Evolutionary conservation across 1,140 invertebrate species (phyloP), one percentile per base, ranked within the genome.

Genomic region (Rhizoglyphus robini): DNA sequence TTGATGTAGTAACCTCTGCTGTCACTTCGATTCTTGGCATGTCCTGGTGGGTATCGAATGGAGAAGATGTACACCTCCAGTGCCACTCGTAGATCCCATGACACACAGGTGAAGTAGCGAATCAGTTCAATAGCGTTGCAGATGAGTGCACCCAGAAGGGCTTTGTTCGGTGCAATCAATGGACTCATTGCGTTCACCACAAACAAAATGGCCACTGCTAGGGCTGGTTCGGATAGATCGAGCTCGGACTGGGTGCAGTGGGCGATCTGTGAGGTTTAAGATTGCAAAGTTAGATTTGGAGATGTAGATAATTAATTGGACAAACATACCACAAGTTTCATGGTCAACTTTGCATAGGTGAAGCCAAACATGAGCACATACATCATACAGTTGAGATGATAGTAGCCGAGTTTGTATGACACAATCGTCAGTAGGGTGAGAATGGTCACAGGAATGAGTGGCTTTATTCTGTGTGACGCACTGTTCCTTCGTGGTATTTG

Each of bases 11-110:
- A 64, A 23, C 70, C 70, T 29, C 57, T 27, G 46, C 66, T 66
- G 30, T 65, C 54, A 15, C 47, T 8, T 18, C 67, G 63, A 11
- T 58, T 67, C 31, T 68, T 68, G 0, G 65, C 65, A 67, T 71
- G 68, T 23, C 66, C 67, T 46, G 65, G 65, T 58, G 60, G 58
- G 48, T 71, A 71, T 67, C 68, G 68, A 18, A 69, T 32, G 0
- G 51, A 60, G 31, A 71, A 69, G 13, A 71, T 69, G 38, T 66
- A 60, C 4, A 65, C 46, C 47, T 71, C 70, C 1, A 71, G 57
- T 31, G 70, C 70, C 23, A 66, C 54, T 34, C 57, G 30, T n/a
- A 71, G 29, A 57, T 71, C 70, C 70, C 70, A 71, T 60, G 67
- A 68, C 15, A 65, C 41, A 25, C 68, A 69, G 4, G 70, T 71